These are phyloP conservation scores for Lota lota DNA, from an alignment of 2,113 vertebrate genomes.

Conservation along the genomic window DNA sequence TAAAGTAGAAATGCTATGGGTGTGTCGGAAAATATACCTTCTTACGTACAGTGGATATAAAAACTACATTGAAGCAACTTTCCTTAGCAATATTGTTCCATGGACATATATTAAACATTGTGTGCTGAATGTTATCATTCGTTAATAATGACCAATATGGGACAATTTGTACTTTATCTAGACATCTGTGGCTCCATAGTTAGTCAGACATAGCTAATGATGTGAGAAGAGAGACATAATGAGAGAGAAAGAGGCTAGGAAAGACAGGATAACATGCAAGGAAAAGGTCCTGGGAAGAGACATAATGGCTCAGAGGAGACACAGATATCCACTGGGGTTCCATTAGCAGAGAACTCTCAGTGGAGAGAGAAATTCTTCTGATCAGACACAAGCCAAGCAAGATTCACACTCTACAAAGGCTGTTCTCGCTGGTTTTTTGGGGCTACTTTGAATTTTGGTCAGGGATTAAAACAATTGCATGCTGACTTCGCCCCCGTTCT, in stretches of 20 bases:
- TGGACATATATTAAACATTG: too few relatives aligned
- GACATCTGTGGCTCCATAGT: too few relatives aligned
- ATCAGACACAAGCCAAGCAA: constrained; percentile 44
- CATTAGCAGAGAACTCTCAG: constrained; percentile 30
- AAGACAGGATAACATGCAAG: constrained; percentile 32
- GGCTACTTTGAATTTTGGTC: constrained; percentile 8
- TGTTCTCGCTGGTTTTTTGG: constrained; percentile 11
- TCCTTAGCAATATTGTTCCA: too few relatives aligned
- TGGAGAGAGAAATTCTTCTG: constrained; percentile 29
- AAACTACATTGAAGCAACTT: too few relatives aligned
- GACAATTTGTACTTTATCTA: too few relatives aligned
- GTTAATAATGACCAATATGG: too few relatives aligned
- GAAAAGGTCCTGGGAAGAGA: constrained; percentile 60
- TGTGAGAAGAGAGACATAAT: constrained; percentile 28
- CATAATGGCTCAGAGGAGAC: constrained; percentile 33
- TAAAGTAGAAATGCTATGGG: too few relatives aligned
- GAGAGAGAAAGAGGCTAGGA: constrained; percentile 18
- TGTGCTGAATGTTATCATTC: too few relatives aligned
- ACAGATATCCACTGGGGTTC: constrained; percentile 28
- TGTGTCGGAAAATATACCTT: too few relatives aligned
- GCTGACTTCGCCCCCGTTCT: constrained; percentile 2
- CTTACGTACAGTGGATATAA: too few relatives aligned
- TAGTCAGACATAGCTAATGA: too few relatives aligned
- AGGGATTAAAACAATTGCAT: constrained; percentile 9
- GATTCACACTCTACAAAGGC: constrained; percentile 33